phyloP scores from a whole-genome alignment of 1,140 invertebrate species.

The Hyphantria cunea region DNA sequence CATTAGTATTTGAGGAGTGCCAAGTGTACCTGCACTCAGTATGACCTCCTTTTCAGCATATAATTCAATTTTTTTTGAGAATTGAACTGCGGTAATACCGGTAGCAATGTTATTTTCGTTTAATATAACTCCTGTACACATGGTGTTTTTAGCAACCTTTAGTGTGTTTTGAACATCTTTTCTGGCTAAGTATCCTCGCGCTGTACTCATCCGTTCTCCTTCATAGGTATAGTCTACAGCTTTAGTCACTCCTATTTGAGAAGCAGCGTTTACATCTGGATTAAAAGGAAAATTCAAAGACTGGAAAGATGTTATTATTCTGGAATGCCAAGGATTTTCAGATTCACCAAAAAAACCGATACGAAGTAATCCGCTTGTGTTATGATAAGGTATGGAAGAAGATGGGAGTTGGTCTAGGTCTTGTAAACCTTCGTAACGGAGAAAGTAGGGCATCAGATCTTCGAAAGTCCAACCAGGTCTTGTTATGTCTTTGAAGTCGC shows the following conservation, averaged over 20 bases:
- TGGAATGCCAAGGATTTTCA: conserved; percentile 77
- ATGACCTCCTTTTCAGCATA: conserved; percentile 86
- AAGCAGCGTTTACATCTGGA: conserved; percentile 81
- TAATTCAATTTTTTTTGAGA: conserved; percentile 44
- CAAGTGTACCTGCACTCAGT: conserved; percentile 87
- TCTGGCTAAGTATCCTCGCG: conserved; percentile 44
- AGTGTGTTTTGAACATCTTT: conserved; percentile 84
- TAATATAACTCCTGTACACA: conserved; percentile 87
- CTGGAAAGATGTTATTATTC: conserved; percentile 80
- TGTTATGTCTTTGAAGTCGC: conserved; percentile 81
- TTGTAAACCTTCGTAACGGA: conserved; percentile 52
- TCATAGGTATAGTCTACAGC: conserved; percentile 46
- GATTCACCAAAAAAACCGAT: conserved; percentile 83
- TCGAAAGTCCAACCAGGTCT: conserved; percentile 54
- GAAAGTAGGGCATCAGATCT: conserved; percentile 52
- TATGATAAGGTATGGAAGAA: conserved; percentile 76
- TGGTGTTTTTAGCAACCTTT: conserved; percentile 85
- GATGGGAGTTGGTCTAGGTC: conserved; percentile 37
- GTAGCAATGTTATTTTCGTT: conserved; percentile 83
- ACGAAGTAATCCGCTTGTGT: conserved; percentile 81
- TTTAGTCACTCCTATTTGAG: conserved; percentile 80
- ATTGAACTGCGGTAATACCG: conserved; percentile 79
- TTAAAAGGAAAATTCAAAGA: conserved; percentile 57
- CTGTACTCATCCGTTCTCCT: conserved; percentile 51
- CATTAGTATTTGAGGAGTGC: conserved; percentile 88